A percentile compares a stretch with the other conserved stretches of the same genome.
phyloP scores from a whole-genome alignment of 2,888 invertebrate genomes.

The Apomyelois bistriatella region DNA sequence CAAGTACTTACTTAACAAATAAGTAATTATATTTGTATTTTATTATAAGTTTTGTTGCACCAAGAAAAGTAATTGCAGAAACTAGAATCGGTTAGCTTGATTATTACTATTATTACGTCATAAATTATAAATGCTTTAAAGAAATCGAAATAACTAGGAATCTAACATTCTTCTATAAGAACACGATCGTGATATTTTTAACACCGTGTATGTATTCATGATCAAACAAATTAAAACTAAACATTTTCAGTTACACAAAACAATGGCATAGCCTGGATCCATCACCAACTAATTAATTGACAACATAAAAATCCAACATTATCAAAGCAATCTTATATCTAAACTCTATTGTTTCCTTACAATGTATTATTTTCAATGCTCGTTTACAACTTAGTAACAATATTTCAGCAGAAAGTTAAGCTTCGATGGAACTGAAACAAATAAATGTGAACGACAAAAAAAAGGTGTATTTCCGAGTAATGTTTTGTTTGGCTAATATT shows the following conservation, averaged over 20 bases:
- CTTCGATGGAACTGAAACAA: constrained; percentile 4
- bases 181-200: too few species aligned
- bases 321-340: not conserved
- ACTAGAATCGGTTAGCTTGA: too few species aligned
- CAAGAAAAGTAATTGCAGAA: too few species aligned
- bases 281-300: constrained; percentile 24
- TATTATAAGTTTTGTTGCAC: too few species aligned
- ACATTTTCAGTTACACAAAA: constrained; percentile 10
- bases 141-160: too few species aligned
- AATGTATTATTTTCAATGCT: constrained; percentile 3
- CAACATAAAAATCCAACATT: constrained; percentile 18
- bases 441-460: constrained; percentile 10
- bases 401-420: not conserved
- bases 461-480: constrained; percentile 20
- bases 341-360: not conserved
- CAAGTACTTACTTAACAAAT: too few species aligned
- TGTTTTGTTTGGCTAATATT: constrained; percentile 30
- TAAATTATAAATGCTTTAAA: too few species aligned
- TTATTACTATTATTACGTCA: too few species aligned
- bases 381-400: not conserved
- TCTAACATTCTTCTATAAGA: too few species aligned
- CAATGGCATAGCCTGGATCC: constrained; percentile 19
- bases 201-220: not conserved
- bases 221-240: not conserved
- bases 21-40: too few species aligned